Conservation (phyloP, 2,113 vertebrate genomes). For the Neodon shergylaensis region DNA sequence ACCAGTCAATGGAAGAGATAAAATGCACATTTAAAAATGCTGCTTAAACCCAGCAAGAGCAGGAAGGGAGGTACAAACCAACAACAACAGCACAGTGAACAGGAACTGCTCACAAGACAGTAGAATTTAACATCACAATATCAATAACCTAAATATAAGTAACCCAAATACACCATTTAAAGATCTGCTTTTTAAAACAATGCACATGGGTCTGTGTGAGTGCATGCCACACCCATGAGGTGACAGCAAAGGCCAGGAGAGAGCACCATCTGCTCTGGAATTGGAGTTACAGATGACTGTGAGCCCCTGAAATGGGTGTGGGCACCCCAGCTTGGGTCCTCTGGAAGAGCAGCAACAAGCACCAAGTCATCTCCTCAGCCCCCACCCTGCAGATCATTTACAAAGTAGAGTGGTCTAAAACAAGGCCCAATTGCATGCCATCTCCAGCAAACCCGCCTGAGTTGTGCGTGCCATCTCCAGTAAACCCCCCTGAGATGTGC, state of each 20-base stretch:
- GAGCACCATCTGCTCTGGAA: too few relatives aligned
- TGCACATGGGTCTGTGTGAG: neutral
- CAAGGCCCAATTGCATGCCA: neutral
- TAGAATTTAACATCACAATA: neutral
- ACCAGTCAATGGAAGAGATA: neutral
- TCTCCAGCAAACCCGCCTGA: neutral
- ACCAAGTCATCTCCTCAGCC: neutral
- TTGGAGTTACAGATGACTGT: neutral
- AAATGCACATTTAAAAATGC: slow-evolving; percentile 28
- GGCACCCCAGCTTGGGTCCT: neutral
- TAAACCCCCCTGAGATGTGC: neutral
- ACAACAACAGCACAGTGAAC: slow-evolving; percentile 2
- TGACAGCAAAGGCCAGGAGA: neutral
- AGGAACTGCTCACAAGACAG: neutral
- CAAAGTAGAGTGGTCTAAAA: slow-evolving; percentile 27
- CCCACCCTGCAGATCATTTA: neutral
- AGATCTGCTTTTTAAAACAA: neutral
- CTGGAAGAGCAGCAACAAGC: neutral
- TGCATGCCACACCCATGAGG: too few relatives aligned
- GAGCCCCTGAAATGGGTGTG: neutral
- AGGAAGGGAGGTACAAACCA: neutral
- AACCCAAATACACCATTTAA: neutral
- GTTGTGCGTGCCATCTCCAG: neutral
- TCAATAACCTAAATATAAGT: slow-evolving; percentile 2
- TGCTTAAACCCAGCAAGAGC: neutral